Conservation (phyloP, 2,113 vertebrate genomes). For the Rissa tridactyla region DNA sequence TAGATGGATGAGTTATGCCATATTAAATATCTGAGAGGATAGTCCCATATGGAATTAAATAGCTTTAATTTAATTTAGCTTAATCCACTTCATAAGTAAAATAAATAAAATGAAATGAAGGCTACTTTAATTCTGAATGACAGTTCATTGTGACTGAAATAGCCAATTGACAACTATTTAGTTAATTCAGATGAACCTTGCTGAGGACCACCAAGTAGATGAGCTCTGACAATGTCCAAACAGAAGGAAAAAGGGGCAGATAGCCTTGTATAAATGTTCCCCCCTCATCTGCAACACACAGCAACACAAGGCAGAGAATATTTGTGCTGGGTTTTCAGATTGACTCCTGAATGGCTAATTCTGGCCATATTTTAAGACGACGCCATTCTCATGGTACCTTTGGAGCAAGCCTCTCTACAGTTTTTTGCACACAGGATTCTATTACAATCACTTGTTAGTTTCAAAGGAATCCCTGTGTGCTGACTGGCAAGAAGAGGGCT, state of each 20-base stretch:
- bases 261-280: not conserved
- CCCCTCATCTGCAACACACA: accelerated
- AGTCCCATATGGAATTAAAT: not conserved
- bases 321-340: not conserved
- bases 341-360: not conserved
- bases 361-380: not conserved
- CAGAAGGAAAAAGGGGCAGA: not conserved
- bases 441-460: not conserved
- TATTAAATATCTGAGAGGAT: not conserved
- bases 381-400: accelerated
- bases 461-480: accelerated
- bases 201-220: not conserved
- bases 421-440: not conserved
- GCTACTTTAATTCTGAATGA: not conserved
- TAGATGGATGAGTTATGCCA: not conserved
- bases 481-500: not conserved
- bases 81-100: conserved; percentile 12
- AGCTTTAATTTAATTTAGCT: conserved; percentile 2
- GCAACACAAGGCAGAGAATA: not conserved
- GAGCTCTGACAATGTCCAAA: not conserved
- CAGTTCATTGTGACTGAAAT: not conserved
- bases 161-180: not conserved
- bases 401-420: not conserved
- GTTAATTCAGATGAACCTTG: not conserved
- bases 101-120: not conserved